Conservation (phyloP, 2,888 invertebrate genomes). For the Clitarchus hookeri region DNA sequence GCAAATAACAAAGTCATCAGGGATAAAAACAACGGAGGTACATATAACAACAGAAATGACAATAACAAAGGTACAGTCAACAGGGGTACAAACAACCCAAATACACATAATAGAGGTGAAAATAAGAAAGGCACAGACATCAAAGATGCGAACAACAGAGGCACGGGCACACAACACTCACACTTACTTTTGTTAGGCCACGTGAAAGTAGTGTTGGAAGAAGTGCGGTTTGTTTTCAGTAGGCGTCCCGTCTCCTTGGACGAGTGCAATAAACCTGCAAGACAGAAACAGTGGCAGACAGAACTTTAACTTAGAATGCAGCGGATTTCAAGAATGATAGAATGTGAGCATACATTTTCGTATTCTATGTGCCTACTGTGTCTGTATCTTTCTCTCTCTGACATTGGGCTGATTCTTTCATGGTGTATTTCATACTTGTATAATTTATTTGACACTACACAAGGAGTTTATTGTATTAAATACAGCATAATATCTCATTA, state of each 20-base stretch:
- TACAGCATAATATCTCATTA: too few species aligned
- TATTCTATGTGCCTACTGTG: too few species aligned
- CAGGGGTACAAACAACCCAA: background rate
- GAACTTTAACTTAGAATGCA: too few species aligned
- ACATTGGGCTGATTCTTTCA: too few species aligned
- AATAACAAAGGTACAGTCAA: background rate
- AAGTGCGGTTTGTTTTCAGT: background rate
- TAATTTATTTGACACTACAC: too few species aligned
- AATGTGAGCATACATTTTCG: too few species aligned
- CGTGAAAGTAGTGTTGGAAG: conserved; percentile 30
- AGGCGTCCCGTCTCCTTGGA: conserved; percentile 11
- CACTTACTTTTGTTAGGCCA: conserved; percentile 36
- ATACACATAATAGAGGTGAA: background rate
- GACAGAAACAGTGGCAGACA: conserved; percentile 23
- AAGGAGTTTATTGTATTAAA: too few species aligned
- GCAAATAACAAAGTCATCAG: background rate
- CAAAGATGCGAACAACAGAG: background rate
- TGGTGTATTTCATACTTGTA: too few species aligned
- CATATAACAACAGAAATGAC: background rate
- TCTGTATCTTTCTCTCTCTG: too few species aligned
- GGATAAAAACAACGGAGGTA: background rate
- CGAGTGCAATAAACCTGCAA: conserved; percentile 28
- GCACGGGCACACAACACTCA: background rate
- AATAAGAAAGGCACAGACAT: background rate
- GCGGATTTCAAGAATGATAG: too few species aligned